These are phyloP conservation scores for Buteo buteo DNA, from an alignment of 2,113 vertebrate genomes.

Conservation along the genomic window DNA sequence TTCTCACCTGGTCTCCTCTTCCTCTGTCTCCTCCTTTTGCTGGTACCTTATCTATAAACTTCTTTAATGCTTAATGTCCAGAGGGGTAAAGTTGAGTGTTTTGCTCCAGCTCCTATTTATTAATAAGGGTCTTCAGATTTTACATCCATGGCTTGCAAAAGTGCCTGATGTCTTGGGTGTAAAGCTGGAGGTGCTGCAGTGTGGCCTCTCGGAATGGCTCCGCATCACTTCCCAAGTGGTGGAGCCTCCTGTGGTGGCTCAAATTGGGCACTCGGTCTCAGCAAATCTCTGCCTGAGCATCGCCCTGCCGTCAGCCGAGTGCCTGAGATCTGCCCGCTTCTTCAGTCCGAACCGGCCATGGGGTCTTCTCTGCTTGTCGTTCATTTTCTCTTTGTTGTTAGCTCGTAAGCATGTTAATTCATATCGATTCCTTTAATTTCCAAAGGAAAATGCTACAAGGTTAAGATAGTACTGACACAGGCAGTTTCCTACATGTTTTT, in stretches of 20 bases:
- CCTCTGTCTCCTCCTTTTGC: neutral
- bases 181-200: neutral
- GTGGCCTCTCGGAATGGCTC: neutral
- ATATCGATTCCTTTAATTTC: neutral
- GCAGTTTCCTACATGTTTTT: neutral
- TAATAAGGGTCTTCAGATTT: neutral
- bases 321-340: neutral
- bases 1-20: neutral
- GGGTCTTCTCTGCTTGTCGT: neutral
- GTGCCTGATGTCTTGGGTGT: neutral
- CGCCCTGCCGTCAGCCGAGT: fast-evolving
- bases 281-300: neutral
- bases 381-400: neutral
- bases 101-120: neutral
- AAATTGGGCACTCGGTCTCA: fast-evolving
- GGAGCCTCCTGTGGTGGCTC: neutral
- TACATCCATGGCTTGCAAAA: neutral
- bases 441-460: neutral
- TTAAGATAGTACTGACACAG: neutral
- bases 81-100: neutral
- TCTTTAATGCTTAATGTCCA: neutral
- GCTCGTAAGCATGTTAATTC: neutral
- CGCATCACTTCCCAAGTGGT: neutral
- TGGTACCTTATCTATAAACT: neutral
- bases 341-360: fast-evolving